Percentiles rank a stretch among this genome's conserved stretches.
phyloP scores from a whole-genome alignment of 2,797 vertebrate genomes.

The Gorsachius magnificus region DNA sequence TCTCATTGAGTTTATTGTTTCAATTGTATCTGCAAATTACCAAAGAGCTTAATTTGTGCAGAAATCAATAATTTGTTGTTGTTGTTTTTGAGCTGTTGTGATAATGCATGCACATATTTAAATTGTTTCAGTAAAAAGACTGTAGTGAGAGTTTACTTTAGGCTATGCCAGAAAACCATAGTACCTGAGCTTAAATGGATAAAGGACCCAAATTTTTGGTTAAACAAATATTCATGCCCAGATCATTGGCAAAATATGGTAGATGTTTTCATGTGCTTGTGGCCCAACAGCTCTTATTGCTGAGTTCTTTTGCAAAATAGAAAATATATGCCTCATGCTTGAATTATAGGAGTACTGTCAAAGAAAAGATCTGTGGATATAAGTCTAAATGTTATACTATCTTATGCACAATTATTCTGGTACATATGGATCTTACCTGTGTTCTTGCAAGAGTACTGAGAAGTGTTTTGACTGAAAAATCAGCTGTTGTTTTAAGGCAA shows the following conservation, averaged over 20 bases:
- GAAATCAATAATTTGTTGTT: conserved; percentile 62
- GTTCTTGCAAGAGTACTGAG: neutral
- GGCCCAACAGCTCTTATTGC: neutral
- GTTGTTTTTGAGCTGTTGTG: neutral
- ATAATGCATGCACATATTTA: conserved; percentile 42
- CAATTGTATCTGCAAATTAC: conserved; percentile 60
- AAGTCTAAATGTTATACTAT: neutral
- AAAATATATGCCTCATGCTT: neutral
- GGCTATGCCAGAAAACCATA: neutral
- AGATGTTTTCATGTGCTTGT: neutral
- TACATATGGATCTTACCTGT: neutral
- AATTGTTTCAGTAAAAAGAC: neutral
- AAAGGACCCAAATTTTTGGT: neutral
- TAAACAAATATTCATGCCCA: neutral
- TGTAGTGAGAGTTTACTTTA: neutral
- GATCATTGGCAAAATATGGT: neutral
- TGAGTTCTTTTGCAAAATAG: neutral
- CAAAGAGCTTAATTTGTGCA: conserved; percentile 56
- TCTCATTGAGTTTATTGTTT: conserved; percentile 69
- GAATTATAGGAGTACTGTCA: neutral
- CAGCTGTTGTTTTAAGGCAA: neutral
- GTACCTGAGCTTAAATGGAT: neutral
- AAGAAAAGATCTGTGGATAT: neutral
- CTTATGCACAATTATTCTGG: neutral
- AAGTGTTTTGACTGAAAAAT: neutral